phyloP scores from a whole-genome alignment of 2,113 vertebrate species.

The Mionectes macconnelli region DNA sequence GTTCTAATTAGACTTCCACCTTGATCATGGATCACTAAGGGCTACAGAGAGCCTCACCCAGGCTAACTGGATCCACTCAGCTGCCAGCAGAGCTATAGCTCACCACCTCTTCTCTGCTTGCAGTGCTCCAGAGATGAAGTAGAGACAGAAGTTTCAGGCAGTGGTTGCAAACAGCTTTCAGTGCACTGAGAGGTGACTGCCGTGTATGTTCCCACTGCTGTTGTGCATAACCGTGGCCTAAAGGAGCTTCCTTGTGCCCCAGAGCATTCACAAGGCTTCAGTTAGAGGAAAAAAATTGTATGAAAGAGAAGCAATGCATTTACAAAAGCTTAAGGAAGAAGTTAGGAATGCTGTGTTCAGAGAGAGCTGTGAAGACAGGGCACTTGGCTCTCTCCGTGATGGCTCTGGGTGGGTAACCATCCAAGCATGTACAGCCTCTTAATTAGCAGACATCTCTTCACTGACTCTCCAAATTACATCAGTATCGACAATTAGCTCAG shows the following conservation, averaged over 20 bases:
- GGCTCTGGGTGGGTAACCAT: not conserved
- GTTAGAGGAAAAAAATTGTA: not conserved
- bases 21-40: not conserved
- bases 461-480: not conserved
- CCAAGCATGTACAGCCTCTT: not conserved
- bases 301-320: not conserved
- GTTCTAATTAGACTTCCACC: not conserved
- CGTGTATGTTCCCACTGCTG: not conserved
- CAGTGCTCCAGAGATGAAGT: fast-evolving
- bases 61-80: not conserved
- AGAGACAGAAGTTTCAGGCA: not conserved
- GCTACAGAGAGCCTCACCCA: not conserved
- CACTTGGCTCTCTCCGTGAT: not conserved
- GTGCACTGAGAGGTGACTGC: not conserved
- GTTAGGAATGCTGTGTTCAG: not conserved
- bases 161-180: not conserved
- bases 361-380: not conserved
- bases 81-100: not conserved
- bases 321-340: not conserved
- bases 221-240: not conserved
- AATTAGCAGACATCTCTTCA: not conserved
- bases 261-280: not conserved
- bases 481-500: not conserved
- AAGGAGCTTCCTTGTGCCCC: not conserved
- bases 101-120: not conserved